phyloP scores from a whole-genome alignment of 2,888 invertebrate genomes.

The Melinaea marsaeus region DNA sequence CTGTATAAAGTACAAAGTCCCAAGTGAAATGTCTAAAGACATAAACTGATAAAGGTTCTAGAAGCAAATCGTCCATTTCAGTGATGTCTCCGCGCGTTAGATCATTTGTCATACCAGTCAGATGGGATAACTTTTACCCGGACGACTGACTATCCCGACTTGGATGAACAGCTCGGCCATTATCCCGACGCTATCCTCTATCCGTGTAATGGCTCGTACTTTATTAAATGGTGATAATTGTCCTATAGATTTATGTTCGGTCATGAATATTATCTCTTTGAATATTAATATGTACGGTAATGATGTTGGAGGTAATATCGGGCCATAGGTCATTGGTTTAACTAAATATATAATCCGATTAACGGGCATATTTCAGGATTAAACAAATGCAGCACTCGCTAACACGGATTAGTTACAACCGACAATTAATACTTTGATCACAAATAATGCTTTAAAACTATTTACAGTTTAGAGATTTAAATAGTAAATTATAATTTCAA shows the following conservation, averaged over 20 bases:
- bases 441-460: too few relatives aligned
- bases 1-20: slow-evolving; percentile 32
- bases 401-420: slow-evolving; percentile 31
- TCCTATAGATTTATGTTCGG: slow-evolving; percentile 15
- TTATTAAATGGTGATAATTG: slow-evolving; percentile 19
- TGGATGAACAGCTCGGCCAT: slow-evolving; percentile 65
- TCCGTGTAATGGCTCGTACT: slow-evolving; percentile 14
- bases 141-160: slow-evolving; percentile 66
- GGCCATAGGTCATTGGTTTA: slow-evolving; percentile 26
- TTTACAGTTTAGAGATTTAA: too few relatives aligned
- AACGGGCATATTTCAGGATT: slow-evolving; percentile 68
- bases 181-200: slow-evolving; percentile 47
- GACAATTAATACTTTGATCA: too few relatives aligned
- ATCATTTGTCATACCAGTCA: slow-evolving; percentile 71
- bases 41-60: slow-evolving; percentile 55
- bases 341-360: slow-evolving; percentile 59
- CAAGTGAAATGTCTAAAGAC: slow-evolving; percentile 38
- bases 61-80: slow-evolving; percentile 65
- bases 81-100: slow-evolving; percentile 52
- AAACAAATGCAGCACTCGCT: slow-evolving; percentile 65
- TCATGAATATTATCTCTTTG: slow-evolving; percentile 14
- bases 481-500: too few relatives aligned
- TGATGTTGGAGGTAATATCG: slow-evolving; percentile 27
- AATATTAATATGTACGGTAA: slow-evolving; percentile 18
- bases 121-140: slow-evolving; percentile 72